phyloP scores from a whole-genome alignment of 2,888 invertebrate genomes.

The Trissoscelio sp. region DNA sequence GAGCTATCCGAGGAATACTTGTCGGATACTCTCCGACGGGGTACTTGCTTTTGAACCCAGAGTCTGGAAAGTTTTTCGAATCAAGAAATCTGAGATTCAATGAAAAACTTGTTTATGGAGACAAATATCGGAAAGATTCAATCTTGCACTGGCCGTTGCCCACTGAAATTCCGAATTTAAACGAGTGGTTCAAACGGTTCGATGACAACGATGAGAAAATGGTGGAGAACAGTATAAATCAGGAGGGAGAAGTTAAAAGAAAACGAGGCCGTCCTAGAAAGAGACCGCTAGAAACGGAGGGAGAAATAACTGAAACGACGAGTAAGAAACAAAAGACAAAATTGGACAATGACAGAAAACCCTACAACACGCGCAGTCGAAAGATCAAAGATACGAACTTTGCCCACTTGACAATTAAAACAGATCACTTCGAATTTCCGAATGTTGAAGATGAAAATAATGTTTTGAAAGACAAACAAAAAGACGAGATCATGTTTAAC shows the following conservation, averaged over 20 bases:
- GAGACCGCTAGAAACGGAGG: background rate
- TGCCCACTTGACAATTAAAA: background rate
- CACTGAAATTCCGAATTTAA: conserved; percentile 37
- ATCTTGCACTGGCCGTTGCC: conserved; percentile 38
- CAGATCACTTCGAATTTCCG: conserved; percentile 1
- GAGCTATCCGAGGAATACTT: conserved; percentile 6
- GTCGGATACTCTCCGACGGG: conserved; percentile 9
- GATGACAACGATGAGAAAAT: no score
- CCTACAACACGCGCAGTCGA: background rate
- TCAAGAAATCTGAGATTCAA: background rate
- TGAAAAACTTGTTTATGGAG: conserved; percentile 59
- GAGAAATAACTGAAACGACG: background rate
- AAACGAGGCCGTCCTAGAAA: conserved; percentile 32
- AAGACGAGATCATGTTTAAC: conserved; percentile 23
- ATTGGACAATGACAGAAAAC: background rate
- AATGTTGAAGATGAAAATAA: background rate
- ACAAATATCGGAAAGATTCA: conserved; percentile 51
- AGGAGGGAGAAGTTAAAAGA: conserved; percentile 40
- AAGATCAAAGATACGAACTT: conserved; percentile 11
- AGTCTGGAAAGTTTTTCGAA: conserved; percentile 13
- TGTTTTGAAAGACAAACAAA: background rate
- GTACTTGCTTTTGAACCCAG: conserved; percentile 8
- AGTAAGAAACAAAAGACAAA: background rate
- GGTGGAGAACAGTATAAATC: background rate
- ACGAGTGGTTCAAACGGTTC: conserved; percentile 20